Evolutionary conservation across 2,888 invertebrate genomes (phyloP).

Genomic region (Macropis europaea): DNA sequence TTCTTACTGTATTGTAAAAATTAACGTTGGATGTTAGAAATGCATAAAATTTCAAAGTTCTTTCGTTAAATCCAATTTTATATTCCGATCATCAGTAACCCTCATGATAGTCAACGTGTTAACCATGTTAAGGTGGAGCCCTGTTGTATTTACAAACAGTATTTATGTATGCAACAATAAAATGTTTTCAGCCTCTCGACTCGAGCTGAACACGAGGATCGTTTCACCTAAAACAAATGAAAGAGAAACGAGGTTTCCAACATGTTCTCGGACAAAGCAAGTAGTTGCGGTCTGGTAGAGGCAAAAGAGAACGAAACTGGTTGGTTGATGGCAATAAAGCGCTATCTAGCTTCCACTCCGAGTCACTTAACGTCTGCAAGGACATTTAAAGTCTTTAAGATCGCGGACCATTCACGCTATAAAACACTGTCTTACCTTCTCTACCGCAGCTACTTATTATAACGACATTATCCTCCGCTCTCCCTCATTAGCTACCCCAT

Average conservation of each 20-base stretch:
- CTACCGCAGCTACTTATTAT: constrained; percentile 70
- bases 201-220: too few species aligned
- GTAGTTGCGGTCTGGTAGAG: constrained; percentile 19
- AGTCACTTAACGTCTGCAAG: constrained; percentile 75
- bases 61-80: too few species aligned
- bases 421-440: constrained; percentile 66
- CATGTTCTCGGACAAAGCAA: constrained; percentile 18
- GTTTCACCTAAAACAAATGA: neutral
- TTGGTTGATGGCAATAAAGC: constrained; percentile 66
- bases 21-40: too few species aligned
- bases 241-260: neutral
- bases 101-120: too few species aligned
- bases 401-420: constrained; percentile 56
- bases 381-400: constrained; percentile 68
- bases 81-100: too few species aligned
- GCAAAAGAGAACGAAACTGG: constrained; percentile 29
- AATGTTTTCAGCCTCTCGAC: too few species aligned
- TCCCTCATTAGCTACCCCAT: constrained; percentile 67
- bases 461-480: constrained; percentile 68
- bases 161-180: too few species aligned
- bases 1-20: too few species aligned
- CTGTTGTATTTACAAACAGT: too few species aligned
- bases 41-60: too few species aligned
- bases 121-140: too few species aligned
- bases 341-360: constrained; percentile 77